A percentile compares a stretch with the other conserved stretches of the same genome.
Evolutionary conservation across 2,888 invertebrate genomes (phyloP).

Genomic region (Andricus curvator): DNA sequence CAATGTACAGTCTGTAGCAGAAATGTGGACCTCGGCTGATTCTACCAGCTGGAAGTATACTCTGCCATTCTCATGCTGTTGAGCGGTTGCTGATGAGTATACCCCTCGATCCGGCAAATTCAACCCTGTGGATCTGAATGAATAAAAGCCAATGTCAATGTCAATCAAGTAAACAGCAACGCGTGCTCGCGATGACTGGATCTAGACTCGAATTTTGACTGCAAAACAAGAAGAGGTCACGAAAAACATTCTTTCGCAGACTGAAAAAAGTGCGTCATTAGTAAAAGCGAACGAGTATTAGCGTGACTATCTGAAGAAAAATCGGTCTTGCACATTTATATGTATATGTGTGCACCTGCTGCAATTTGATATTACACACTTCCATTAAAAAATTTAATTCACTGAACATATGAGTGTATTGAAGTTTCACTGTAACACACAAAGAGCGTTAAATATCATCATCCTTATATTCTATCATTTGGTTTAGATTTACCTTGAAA

Average conservation of each 20-base stretch:
- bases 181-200: constrained; percentile 48
- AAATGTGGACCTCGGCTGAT: constrained; percentile 68
- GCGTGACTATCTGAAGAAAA: constrained; percentile 38
- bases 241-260: constrained; percentile 58
- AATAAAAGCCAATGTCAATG: constrained; percentile 63
- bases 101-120: constrained; percentile 75
- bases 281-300: constrained; percentile 51
- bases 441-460: constrained; percentile 65
- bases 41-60: constrained; percentile 77
- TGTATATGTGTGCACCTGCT: constrained; percentile 7
- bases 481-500: constrained; percentile 81
- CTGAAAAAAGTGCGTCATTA: constrained; percentile 72
- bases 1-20: constrained; percentile 25
- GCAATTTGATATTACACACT: constrained; percentile 41
- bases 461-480: constrained; percentile 40
- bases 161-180: constrained; percentile 45
- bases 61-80: constrained; percentile 78
- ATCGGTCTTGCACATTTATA: constrained; percentile 18
- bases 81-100: constrained; percentile 78
- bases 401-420: constrained; percentile 63
- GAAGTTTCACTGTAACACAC: constrained; percentile 77
- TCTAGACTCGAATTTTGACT: constrained; percentile 59
- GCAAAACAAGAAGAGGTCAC: constrained; percentile 51
- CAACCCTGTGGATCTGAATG: constrained; percentile 73
- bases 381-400: constrained; percentile 44